phyloP scores from a whole-genome alignment of 2,888 invertebrate genomes.

The Mythimna albipuncta region DNA sequence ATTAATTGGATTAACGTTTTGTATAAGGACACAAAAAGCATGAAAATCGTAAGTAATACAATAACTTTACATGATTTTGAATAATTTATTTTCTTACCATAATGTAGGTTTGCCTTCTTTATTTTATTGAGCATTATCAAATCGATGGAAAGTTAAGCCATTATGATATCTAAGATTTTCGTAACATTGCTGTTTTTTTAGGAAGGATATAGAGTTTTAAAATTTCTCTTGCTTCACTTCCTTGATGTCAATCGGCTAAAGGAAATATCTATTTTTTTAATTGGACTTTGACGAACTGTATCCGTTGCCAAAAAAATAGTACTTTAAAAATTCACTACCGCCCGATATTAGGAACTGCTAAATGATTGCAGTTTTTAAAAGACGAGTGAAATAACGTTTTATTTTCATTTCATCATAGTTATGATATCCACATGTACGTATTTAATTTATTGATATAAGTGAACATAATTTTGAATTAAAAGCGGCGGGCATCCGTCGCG shows the following conservation, averaged over 20 bases:
- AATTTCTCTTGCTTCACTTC: neutral
- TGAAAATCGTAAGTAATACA: neutral
- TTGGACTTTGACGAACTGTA: neutral
- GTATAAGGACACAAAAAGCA: neutral
- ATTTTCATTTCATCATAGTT: too few species aligned
- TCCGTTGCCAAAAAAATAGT: neutral
- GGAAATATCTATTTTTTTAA: neutral
- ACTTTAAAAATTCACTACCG: too few species aligned
- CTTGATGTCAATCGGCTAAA: neutral
- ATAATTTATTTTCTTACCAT: neutral
- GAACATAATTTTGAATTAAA: too few species aligned
- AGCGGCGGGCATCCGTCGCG: too few species aligned
- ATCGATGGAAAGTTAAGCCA: neutral
- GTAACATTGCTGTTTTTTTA: neutral
- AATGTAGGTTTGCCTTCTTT: neutral
- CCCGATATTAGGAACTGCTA: too few species aligned
- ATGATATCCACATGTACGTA: too few species aligned
- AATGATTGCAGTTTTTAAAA: too few species aligned
- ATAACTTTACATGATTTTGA: neutral
- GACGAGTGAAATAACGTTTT: too few species aligned
- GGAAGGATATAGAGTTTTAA: neutral
- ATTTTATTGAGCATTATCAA: constrained; percentile 1
- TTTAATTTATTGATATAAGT: too few species aligned
- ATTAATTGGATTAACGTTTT: constrained; percentile 1
- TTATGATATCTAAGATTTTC: neutral